A percentile compares a stretch with the other conserved stretches of the same genome.
Conservation (phyloP, 2,113 vertebrate species). For the Phyllostomus discolor region DNA sequence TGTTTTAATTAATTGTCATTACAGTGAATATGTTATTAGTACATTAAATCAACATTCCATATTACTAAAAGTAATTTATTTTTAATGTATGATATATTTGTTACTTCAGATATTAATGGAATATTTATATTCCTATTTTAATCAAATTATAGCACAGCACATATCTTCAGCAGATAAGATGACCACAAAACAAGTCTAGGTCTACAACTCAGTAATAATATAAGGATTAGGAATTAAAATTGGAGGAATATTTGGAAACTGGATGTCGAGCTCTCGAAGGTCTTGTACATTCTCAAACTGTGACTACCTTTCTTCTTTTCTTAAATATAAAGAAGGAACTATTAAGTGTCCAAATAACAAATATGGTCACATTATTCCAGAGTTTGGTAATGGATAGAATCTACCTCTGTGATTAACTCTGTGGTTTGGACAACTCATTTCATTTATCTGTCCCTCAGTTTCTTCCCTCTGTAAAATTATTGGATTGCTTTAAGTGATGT, state of each 20-base stretch:
- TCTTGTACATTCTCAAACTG: background rate
- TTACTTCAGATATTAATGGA: constrained; percentile 2
- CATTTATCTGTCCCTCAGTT: background rate
- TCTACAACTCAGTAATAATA: background rate
- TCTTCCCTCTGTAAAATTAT: background rate
- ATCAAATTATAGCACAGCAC: background rate
- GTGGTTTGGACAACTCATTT: background rate
- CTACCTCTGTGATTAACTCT: background rate
- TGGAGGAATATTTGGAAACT: background rate
- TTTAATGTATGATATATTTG: background rate
- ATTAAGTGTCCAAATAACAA: background rate
- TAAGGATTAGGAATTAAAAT: background rate
- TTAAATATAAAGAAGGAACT: background rate
- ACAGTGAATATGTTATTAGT: background rate
- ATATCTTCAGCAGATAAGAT: background rate
- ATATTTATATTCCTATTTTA: background rate
- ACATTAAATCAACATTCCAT: constrained; percentile 4
- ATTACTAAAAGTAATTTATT: background rate
- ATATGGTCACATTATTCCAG: background rate
- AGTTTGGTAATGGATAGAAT: background rate
- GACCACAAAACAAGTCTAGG: background rate
- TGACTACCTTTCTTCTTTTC: background rate
- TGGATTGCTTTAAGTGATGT: background rate
- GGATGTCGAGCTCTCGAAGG: background rate
- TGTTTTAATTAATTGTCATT: background rate